These are phyloP conservation scores for Cetoscarus ocellatus DNA, from an alignment of 2,797 vertebrate species.

Conservation along the genomic window DNA sequence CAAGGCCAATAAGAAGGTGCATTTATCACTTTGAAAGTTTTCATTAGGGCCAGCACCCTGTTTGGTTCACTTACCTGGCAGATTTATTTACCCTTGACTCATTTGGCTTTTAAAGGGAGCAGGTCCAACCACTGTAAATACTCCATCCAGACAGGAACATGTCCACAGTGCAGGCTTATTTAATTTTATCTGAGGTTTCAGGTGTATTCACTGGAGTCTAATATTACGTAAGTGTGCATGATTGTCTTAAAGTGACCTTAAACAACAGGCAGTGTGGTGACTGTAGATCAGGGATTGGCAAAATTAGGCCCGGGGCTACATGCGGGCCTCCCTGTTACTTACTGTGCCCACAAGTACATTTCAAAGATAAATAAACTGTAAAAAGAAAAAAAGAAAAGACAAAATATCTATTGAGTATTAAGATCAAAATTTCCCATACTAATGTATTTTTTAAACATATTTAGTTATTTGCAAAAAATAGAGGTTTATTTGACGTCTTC, in stretches of 20 bases:
- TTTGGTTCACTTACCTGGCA: conserved; percentile 47
- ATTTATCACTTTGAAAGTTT: conserved; percentile 64
- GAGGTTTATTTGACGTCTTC: too few species aligned
- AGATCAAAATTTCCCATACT: too few species aligned
- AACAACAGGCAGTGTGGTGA: not conserved
- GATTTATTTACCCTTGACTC: conserved; percentile 52
- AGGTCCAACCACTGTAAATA: conserved; percentile 30
- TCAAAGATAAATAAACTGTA: too few species aligned
- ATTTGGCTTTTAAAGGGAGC: conserved; percentile 30
- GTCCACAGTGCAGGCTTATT: not conserved
- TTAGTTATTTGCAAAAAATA: too few species aligned
- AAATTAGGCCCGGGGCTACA: too few species aligned
- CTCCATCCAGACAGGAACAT: conserved; percentile 1
- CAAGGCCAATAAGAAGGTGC: conserved; percentile 46
- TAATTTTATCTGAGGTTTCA: conserved; percentile 7
- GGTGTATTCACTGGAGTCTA: not conserved
- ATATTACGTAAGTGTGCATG: conserved; percentile 5
- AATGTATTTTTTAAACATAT: too few species aligned
- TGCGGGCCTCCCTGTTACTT: too few species aligned
- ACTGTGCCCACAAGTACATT: too few species aligned
- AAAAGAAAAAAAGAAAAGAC: too few species aligned
- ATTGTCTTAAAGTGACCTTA: not conserved
- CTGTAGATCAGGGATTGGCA: not conserved
- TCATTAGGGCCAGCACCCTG: conserved; percentile 54
- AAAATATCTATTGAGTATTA: too few species aligned